These are phyloP conservation scores for Myopa tessellatipennis DNA, from an alignment of 2,888 invertebrate species.

Conservation along the genomic window DNA sequence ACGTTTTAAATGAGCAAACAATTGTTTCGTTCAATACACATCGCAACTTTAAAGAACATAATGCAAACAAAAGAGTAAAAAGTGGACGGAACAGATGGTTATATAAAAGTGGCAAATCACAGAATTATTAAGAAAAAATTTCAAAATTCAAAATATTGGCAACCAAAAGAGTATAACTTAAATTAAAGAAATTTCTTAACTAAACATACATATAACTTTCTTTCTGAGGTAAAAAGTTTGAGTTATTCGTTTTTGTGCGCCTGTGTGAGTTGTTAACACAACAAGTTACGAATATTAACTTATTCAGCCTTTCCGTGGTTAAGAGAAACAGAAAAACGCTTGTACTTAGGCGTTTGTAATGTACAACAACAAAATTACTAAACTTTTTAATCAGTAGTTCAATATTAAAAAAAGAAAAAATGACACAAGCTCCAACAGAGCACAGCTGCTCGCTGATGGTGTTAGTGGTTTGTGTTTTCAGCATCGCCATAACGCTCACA, in stretches of 20 bases:
- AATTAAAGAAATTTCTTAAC: too few relatives aligned
- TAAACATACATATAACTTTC: too few relatives aligned
- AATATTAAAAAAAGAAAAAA: slow-evolving; percentile 1
- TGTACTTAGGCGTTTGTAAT: too few relatives aligned
- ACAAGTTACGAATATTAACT: too few relatives aligned
- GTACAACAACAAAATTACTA: background rate
- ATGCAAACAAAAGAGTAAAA: background rate
- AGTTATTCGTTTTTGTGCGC: too few relatives aligned
- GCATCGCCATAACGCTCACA: background rate
- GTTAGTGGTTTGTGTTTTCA: background rate
- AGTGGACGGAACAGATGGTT: background rate
- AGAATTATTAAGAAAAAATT: background rate
- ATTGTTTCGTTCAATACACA: background rate
- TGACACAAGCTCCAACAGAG: background rate
- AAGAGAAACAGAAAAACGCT: too few relatives aligned
- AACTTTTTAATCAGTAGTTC: background rate
- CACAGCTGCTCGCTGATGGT: slow-evolving; percentile 8
- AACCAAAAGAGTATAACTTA: too few relatives aligned
- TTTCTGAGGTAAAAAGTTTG: too few relatives aligned
- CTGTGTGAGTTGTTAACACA: too few relatives aligned
- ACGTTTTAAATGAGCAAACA: background rate
- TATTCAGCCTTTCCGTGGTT: too few relatives aligned
- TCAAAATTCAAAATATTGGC: too few relatives aligned
- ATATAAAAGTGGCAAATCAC: background rate
- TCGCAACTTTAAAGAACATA: background rate